Evolutionary conservation across 2,113 vertebrate species (phyloP), one percentile per base, ranked within the genome.

Genomic region (Bufo gargarizans): DNA sequence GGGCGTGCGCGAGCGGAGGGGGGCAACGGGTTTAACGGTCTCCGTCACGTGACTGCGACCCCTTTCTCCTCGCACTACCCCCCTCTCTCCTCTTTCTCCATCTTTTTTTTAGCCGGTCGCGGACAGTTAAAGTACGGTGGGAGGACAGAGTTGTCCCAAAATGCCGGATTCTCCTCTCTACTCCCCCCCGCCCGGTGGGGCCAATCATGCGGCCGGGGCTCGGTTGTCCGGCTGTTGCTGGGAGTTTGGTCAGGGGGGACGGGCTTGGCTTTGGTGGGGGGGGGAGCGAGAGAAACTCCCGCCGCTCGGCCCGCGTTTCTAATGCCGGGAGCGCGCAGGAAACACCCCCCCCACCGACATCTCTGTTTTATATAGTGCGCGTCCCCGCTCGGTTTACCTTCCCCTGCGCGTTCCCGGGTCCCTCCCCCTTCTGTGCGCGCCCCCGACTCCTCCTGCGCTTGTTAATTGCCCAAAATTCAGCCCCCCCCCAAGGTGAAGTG

Each of bases 261-360:
- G 55, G 56, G 74, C 5, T 4, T 53, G 53, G 33, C 33, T 33
- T 33, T 58, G 59, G 59, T 5, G 85, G 4, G 71, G n/a, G n/a
- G n/a, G 45, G 22, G 49, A 77, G 71, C 8, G 72, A 20, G 71
- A 19, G 7, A 17, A 43, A 71, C 77, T 87, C 77, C 78, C 86
- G 77, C 77, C 77, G 77, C 50, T 87, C 59, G n/a, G 77, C 47
- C 47, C 65, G 86, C 67, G 63, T 56, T 85, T 90, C 91, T 85
- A 89, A 88, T 85, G 90, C 81, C 69, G 17, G 49, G 58, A 14
- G 86, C 72, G 55, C 14, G 74, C 22, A 49, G 89, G 91, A 88
- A 89, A 87, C 71, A 55, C 55, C 81, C 74, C n/a, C n/a, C 85
- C 0, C 33, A 33, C 33, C 33, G 33, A 0, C 33, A 33, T 1